Conservation (phyloP, 2,113 vertebrate species). For the Talpa occidentalis region DNA sequence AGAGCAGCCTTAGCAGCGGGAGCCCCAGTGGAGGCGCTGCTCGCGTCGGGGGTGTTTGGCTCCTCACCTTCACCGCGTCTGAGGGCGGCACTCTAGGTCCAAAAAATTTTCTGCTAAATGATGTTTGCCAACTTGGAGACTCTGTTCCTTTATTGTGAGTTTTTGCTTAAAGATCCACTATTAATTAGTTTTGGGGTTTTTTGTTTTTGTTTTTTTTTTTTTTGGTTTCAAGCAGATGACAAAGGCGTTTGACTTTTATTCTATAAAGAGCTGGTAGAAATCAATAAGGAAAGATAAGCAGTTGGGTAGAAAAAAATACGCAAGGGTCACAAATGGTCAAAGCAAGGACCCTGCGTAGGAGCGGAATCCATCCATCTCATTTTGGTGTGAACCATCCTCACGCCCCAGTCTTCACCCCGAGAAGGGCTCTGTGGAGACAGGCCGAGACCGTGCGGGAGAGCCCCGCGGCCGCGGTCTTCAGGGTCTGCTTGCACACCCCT, state of each 20-base stretch:
- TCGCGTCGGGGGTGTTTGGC: rapidly evolving
- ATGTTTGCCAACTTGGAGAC: background rate
- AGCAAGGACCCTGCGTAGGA: rapidly evolving
- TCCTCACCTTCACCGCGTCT: rapidly evolving
- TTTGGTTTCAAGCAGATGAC: background rate
- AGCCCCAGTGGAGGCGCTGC: rapidly evolving
- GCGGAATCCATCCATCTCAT: rapidly evolving
- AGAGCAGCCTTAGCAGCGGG: rapidly evolving
- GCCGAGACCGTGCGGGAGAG: rapidly evolving
- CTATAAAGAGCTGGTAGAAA: background rate
- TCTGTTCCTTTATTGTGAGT: background rate
- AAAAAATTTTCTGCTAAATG: no score
- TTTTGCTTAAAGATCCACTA: background rate
- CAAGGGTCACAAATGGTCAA: rapidly evolving
- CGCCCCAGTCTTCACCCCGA: no score
- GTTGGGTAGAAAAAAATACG: no score
- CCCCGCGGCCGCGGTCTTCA: rapidly evolving
- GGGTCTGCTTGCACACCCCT: background rate
- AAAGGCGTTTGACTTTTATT: background rate
- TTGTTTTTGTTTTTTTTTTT: no score
- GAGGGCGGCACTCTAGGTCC: background rate
- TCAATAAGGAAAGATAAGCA: background rate
- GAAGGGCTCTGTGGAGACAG: background rate
- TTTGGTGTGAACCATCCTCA: no score
- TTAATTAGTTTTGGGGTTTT: background rate